These are phyloP conservation scores for Proales similis DNA, from an alignment of 1,140 invertebrate species.

Conservation along the genomic window DNA sequence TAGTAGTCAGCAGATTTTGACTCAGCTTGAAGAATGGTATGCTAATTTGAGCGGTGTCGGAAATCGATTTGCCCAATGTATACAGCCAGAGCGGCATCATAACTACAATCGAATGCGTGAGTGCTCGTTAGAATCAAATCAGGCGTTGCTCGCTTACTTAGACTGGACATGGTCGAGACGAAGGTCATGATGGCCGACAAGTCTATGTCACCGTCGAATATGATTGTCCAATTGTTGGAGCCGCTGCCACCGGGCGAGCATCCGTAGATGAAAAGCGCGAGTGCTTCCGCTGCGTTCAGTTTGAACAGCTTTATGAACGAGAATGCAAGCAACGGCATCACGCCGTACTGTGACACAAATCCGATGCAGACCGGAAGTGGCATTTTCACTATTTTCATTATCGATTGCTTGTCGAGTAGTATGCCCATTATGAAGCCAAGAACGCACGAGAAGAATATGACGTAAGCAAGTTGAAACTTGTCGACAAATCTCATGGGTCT, in stretches of 20 bases:
- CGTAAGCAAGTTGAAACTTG: slow-evolving; percentile 27
- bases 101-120: background rate
- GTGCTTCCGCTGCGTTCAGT: background rate
- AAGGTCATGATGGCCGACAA: slow-evolving; percentile 35
- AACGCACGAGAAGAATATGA: slow-evolving; percentile 5
- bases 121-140: background rate
- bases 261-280: slow-evolving; percentile 35
- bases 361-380: slow-evolving; percentile 19
- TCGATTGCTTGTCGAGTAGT: background rate
- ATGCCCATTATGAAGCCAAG: slow-evolving; percentile 30
- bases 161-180: slow-evolving; percentile 34
- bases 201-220: slow-evolving; percentile 37
- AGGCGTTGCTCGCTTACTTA: background rate
- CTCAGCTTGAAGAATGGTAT: slow-evolving; percentile 25
- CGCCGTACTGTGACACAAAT: slow-evolving; percentile 29
- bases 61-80: slow-evolving; percentile 18
- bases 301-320: slow-evolving; percentile 22
- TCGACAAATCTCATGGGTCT: slow-evolving; percentile 20
- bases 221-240: slow-evolving; percentile 37
- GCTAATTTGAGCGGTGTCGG: slow-evolving; percentile 1
- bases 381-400: slow-evolving; percentile 32
- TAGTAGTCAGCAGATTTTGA: slow-evolving; percentile 3
- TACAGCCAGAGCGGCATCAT: slow-evolving; percentile 38
- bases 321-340: slow-evolving; percentile 37
- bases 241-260: slow-evolving; percentile 34